Evolutionary conservation across 2,113 vertebrate genomes (phyloP).

Genomic region (Solea senegalensis): DNA sequence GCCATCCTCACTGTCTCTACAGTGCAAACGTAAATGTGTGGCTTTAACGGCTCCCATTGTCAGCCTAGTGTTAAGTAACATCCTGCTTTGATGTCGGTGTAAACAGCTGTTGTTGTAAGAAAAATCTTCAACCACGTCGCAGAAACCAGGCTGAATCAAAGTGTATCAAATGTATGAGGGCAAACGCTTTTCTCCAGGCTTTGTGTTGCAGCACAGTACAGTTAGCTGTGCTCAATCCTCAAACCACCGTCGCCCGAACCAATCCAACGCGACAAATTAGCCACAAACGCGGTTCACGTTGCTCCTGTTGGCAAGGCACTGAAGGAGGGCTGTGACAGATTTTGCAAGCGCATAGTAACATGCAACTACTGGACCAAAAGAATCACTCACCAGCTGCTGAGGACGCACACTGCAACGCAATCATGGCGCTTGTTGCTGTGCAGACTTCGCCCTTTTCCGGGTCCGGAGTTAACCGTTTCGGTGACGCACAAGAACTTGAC

Average conservation of each 20-base stretch:
- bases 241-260: conserved; percentile 26
- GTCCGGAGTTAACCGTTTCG: conserved; percentile 75
- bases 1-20: conserved; percentile 53
- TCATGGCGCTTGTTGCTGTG: conserved; percentile 86
- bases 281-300: conserved; percentile 32
- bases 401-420: conserved; percentile 78
- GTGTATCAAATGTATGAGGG: background rate
- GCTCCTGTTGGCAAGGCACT: conserved; percentile 70
- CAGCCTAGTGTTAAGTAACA: conserved; percentile 25
- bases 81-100: conserved; percentile 1
- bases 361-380: conserved; percentile 80
- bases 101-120: background rate
- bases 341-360: conserved; percentile 80
- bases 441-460: conserved; percentile 82
- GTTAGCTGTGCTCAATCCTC: conserved; percentile 30
- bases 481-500: background rate
- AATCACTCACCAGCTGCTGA: conserved; percentile 80
- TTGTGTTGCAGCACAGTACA: conserved; percentile 13
- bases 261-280: conserved; percentile 50
- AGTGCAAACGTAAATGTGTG: conserved; percentile 19
- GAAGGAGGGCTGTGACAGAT: conserved; percentile 74
- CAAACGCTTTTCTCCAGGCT: background rate
- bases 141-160: background rate
- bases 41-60: conserved; percentile 12
- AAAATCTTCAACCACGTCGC: background rate